Base-by-base conservation (phyloP, 2,888 invertebrate genomes). In the Amblyjoppa fuscipennis region DNA sequence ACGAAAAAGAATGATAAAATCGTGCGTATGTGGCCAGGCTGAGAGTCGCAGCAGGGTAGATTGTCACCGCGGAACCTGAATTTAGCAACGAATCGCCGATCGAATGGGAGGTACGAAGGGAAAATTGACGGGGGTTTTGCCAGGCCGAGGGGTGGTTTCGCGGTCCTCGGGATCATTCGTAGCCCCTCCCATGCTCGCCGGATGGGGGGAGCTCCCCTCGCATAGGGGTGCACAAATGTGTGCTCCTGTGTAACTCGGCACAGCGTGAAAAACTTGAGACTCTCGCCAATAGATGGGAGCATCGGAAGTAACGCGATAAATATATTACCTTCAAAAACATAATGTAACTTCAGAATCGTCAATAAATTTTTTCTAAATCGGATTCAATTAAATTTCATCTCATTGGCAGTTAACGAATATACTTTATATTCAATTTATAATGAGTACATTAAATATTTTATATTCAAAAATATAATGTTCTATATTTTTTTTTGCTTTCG, bases 141-240 rank as follows among this genome's bases (percentile, higher is more conserved):
- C 73, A 83, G 88, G 87, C 87, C 51, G 87, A 83, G 85, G 86
- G 86, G 77, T 87, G 84, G 87, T 64, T 76, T 82, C 31, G 51
- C 53, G 88, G 86, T 86, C 87, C 87, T 69, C 69, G 83, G 85
- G 86, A 83, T 80, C 79, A 79, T 56, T 78, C 74, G 78, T 80
- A 59, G 83, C 85, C 83, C 83, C 86, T 86, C 86, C 87, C 78
- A 77, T 81, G 70, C 59, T 41, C 66, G 45, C 34, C 61, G 31
- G 5, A 16, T 4, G 73, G n/a, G 31, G 90, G 89, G 87, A 83
- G 89, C 89, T 89, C 86, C 84, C 87, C 84, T 83, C 84, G 74
- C 86, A 84, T 87, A 92, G 91, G 92, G 93, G 89, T 92, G 91
- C 79, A 91, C 91, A 92, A 92, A 91, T 75, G 49, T 77, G 41